Base-by-base conservation (phyloP, 2,113 vertebrate species). In the Vireo altiloquus region DNA sequence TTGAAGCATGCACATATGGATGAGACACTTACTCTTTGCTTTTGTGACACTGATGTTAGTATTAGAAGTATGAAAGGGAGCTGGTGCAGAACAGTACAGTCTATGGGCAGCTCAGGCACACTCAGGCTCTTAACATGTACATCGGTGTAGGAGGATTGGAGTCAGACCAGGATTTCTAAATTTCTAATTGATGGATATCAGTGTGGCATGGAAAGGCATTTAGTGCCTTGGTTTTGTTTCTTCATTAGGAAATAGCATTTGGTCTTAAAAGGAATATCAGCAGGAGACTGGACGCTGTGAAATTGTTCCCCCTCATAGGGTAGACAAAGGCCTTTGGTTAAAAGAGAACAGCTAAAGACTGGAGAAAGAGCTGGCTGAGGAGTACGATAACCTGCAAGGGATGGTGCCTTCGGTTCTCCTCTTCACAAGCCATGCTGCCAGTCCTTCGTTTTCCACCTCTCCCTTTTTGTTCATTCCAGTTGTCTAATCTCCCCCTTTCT, bases 321-420 rank as follows among this genome's bases (percentile, higher is more conserved):
- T 44, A 90, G 47, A 53, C 6, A 74, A 81, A 93, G 47, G 44
- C 28, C 44, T 46, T 76, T 77, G 66, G 27, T 50, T 87, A 59
- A 65, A 85, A 85, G 63, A 44, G 15, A 65, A 5, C 23, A 59
- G 17, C 82, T 56, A 40, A 19, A 56, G 47, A 4, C 15, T 30
- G 56, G 61, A 79, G 64, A 30, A 68, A 0, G 0, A 17, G 6
- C 31, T 68, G 46, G 23, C 30, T 3, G 2, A 75, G 52, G 28
- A 23, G 11, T 35, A n/a, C 21, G 49, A 69, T 23, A 84, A 3
- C 5, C 27, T 13, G 33, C 17, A 15, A 47, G 5, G 9, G 44
- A 19, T 0, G 0, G 11, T 49, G 39, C 33, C 2, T 0, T 25
- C 27, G 39, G n/a, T 28, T 33, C 28, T 66, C 22, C 21, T 89